Conservation (phyloP, 1,140 invertebrate species). For the Armadillidium nasatum region DNA sequence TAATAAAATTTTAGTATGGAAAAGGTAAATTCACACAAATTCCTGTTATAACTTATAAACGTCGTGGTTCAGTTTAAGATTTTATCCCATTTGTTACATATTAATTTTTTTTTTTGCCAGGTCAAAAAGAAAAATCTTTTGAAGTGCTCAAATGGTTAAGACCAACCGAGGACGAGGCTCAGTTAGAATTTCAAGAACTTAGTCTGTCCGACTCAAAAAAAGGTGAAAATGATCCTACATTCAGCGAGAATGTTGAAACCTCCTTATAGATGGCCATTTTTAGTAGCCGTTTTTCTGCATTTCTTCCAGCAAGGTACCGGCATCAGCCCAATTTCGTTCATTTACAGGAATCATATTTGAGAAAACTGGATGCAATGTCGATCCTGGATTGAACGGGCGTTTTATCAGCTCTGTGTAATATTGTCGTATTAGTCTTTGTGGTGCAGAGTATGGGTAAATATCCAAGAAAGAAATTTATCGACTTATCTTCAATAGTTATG, state of each 20-base stretch:
- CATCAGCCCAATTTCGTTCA: background rate
- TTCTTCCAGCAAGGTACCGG: background rate
- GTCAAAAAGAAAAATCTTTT: background rate
- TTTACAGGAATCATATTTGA: background rate
- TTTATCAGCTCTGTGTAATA: background rate
- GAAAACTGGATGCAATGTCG: background rate
- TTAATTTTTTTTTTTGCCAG: background rate
- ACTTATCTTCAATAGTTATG: background rate
- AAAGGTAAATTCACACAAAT: too few relatives aligned
- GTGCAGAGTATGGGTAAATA: background rate
- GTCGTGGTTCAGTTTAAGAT: too few relatives aligned
- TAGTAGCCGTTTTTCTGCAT: background rate
- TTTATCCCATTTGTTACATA: too few relatives aligned
- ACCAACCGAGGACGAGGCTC: background rate
- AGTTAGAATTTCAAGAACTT: background rate
- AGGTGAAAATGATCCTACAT: background rate
- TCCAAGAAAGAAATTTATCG: background rate
- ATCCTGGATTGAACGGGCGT: background rate
- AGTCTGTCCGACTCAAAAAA: background rate
- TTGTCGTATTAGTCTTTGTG: background rate
- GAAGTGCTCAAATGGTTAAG: background rate
- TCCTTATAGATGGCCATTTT: background rate
- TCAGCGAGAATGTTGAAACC: background rate
- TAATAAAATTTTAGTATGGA: too few relatives aligned
- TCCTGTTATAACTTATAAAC: too few relatives aligned